Conservation (phyloP, 2,113 vertebrate species). For the Scytalopus superciliaris region DNA sequence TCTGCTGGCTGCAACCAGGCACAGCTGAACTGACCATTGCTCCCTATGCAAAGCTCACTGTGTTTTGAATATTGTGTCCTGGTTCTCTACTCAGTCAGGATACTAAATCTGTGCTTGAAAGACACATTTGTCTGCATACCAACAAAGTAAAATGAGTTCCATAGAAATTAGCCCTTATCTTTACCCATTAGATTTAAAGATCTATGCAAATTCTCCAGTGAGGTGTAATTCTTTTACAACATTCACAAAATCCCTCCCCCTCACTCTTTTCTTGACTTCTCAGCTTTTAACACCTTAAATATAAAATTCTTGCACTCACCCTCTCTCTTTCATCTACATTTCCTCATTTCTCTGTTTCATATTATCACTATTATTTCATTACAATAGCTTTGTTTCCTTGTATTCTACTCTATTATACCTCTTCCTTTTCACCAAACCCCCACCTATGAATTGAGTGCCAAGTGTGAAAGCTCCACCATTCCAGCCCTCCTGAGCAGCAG, state of each 20-base stretch:
- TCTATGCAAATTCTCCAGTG: neutral
- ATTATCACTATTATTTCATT: neutral
- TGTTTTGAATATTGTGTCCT: neutral
- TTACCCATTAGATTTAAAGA: neutral
- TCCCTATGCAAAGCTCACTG: neutral
- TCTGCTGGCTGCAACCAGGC: neutral
- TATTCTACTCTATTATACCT: neutral
- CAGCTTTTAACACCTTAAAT: neutral
- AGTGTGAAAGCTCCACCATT: neutral
- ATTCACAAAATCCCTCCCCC: neutral
- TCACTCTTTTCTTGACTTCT: neutral
- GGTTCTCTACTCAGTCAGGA: neutral
- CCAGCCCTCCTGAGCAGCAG: neutral
- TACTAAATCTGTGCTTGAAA: neutral
- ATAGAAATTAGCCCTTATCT: neutral
- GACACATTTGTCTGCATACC: neutral
- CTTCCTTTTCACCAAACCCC: neutral
- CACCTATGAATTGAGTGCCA: neutral
- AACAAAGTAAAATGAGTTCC: neutral
- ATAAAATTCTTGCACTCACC: neutral
- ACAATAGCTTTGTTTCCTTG: neutral
- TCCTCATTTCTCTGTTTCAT: neutral
- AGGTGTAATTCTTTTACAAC: neutral
- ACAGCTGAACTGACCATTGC: neutral
- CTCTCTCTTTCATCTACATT: neutral